Evolutionary conservation across 2,797 vertebrate species (phyloP), one percentile per base, ranked within the genome.

Genomic region (Esox masquinongy): DNA sequence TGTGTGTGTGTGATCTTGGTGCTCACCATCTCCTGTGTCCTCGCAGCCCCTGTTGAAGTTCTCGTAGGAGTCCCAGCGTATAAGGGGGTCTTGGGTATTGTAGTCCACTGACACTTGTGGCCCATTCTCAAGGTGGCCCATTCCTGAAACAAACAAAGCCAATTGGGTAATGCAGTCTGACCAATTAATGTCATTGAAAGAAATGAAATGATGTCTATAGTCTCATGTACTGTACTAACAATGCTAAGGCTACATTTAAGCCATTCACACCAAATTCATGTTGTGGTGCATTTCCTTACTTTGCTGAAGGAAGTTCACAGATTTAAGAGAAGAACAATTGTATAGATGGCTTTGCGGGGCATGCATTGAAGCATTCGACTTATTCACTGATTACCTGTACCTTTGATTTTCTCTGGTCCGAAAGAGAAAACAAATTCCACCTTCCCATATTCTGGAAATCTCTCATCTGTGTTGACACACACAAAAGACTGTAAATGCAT

Each of bases 381-480:
- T 51, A 36, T 49, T 56, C 34, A 66, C 31, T 66, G 29, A 66
- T 66, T 66, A 66, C 63, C 63, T 56, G 61, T 94, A 97, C 97
- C 97, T 96, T 93, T 95, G 79, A 98, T 99, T 92, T 99, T 99
- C 86, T 99, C 97, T 0, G 97, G 96, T n/a, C 92, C 97, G 0
- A 97, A 99, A 17, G 97, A 99, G 89, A 99, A 99, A 67, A 99
- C 95, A 17, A 99, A 98, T 85, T 99, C 97, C 89, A 99, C 97
- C 86, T 99, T 99, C 15, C 97, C 97, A 0, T 99, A 97, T 81
- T 99, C 97, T 0, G 97, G 97, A 81, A 99, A 99, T 78, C 97
- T 91, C 2, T 98, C 97, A 90, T 99, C 97, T 99, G 89, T 15
- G 53, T 8, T 72, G 75, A 86, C 3, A 91, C 24, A 85, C 43